Evolutionary conservation across 2,797 vertebrate genomes (phyloP).

Genomic region (Streptopelia turtur): DNA sequence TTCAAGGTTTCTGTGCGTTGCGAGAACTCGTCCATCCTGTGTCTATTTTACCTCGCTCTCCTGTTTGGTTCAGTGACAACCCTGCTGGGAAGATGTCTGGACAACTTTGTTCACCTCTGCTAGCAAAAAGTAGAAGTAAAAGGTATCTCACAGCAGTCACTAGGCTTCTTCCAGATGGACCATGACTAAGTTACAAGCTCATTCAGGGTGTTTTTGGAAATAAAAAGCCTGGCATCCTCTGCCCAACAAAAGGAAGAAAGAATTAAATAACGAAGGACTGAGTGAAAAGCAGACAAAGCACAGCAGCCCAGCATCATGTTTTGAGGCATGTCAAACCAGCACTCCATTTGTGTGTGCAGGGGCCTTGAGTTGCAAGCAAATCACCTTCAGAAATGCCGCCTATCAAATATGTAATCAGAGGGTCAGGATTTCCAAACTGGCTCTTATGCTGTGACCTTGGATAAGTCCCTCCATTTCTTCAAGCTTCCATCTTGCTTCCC

Average conservation of each 20-base stretch:
- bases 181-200: not conserved
- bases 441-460: not conserved
- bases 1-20: not conserved
- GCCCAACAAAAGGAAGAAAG: not conserved
- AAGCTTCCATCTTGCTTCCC: not conserved
- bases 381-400: not conserved
- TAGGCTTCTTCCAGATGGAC: not conserved
- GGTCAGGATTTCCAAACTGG: not conserved
- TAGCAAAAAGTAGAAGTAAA: not conserved
- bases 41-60: not conserved
- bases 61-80: not conserved
- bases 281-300: not conserved
- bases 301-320: not conserved
- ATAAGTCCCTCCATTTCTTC: not conserved
- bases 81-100: not conserved
- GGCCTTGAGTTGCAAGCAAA: not conserved
- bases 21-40: not conserved
- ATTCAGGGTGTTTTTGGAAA: not conserved
- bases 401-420: not conserved
- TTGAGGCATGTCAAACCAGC: not conserved
- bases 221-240: not conserved
- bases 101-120: not conserved
- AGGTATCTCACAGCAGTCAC: not conserved
- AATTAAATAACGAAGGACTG: not conserved
- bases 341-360: not conserved